Conservation (phyloP, 1,140 invertebrate genomes). For the Macrocentrus cingulum region DNA sequence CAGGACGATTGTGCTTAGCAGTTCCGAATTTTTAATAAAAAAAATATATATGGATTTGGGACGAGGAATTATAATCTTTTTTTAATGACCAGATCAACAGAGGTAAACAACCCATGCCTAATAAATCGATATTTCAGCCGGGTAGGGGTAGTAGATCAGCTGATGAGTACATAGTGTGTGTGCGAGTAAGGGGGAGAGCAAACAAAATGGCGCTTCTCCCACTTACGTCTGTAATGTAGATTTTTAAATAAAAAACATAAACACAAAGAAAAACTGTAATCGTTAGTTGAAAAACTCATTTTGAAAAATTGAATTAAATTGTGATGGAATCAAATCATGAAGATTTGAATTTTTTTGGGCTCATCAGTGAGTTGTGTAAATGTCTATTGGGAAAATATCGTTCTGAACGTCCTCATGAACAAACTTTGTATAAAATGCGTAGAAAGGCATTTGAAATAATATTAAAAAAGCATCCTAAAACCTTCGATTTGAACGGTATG, state of each 20-base stretch:
- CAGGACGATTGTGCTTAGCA: no score
- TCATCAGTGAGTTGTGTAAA: conserved; percentile 38
- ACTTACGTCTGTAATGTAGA: no score
- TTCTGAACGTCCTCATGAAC: conserved; percentile 26
- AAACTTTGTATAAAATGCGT: conserved; percentile 37
- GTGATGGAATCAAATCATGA: conserved; percentile 27
- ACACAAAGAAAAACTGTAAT: background rate
- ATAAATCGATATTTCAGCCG: no score
- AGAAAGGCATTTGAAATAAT: conserved; percentile 48
- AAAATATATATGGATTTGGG: no score
- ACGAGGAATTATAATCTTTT: no score
- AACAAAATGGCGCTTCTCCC: no score
- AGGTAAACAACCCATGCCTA: no score
- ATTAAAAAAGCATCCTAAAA: conserved; percentile 39
- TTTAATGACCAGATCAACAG: no score
- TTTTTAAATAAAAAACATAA: background rate
- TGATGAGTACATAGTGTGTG: no score
- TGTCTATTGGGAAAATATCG: conserved; percentile 31
- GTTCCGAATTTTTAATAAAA: no score
- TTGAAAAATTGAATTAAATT: background rate
- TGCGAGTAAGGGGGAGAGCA: no score
- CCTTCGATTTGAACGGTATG: conserved; percentile 13
- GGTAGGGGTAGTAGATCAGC: no score
- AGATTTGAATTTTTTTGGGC: conserved; percentile 39
- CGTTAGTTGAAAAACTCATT: background rate